Evolutionary conservation across 2,888 invertebrate genomes (phyloP), one percentile per base, ranked within the genome.

Genomic region (Calameuta idolon): DNA sequence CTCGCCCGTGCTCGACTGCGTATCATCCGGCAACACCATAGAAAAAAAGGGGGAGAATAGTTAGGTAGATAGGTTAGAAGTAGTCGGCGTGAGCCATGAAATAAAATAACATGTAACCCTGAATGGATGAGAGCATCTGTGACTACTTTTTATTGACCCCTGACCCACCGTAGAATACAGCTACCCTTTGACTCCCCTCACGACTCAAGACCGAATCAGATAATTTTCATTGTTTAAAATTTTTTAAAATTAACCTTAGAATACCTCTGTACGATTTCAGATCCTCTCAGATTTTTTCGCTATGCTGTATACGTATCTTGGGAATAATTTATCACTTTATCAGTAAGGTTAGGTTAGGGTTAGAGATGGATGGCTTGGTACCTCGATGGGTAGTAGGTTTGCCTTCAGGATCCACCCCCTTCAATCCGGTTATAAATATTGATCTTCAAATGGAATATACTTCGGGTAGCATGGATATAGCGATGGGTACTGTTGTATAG

Each of bases 21-120:
- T 55, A 55, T 55, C 55, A 55, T 55, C 55, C 23, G 55, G 55
- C 55, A 55, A 23, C 23, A 23, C 55, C 55, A 55, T 55, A 55
- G 23, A 55, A 55, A 55, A 23, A 55, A 55, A 5, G 73, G 31
- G 31, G 71, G 33, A 37, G 69, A 23, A 76, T 37, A 34, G 76
- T 34, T 40, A 69, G 69, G 69, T 69, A 31, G 69, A 4, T 76
- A 34, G 68, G 77, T 9, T 55, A 9, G 55, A 55, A 55, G 55
- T 55, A 55, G 55, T 55, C 55, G 87, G 87, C 87, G 87, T 86
- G 86, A 86, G 82, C 83, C 84, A 86, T 86, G 85, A 87, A 87
- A 87, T 86, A 85, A 87, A 88, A 88, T 86, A 85, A 85, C 84
- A 81, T 79, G 79, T 81, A 80, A 82, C 77, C 71, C 82, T 84